Evolutionary conservation across 2,113 vertebrate genomes (phyloP).

Genomic region (Potamarius usumacintae): DNA sequence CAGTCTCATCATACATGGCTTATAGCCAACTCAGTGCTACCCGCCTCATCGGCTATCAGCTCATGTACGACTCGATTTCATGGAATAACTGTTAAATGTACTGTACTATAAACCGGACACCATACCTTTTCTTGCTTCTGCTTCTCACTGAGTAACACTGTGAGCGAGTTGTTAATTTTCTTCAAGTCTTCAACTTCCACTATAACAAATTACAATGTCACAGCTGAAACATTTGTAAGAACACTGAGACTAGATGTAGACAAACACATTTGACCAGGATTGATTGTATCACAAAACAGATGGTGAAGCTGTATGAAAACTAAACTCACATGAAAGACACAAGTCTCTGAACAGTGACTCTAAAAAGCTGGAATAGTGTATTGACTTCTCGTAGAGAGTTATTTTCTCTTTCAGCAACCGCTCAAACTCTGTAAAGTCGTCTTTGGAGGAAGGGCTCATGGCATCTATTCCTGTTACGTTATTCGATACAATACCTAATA

Average conservation of each 20-base stretch:
- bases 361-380: constrained; percentile 91
- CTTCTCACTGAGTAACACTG: constrained; percentile 96
- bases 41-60: too few relatives aligned
- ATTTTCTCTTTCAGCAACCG: constrained; percentile 95
- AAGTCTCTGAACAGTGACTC: constrained; percentile 92
- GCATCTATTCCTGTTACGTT: constrained; percentile 87
- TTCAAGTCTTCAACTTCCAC: constrained; percentile 98
- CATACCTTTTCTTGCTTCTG: constrained; percentile 98
- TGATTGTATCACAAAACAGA: not conserved
- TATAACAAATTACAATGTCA: constrained; percentile 54
- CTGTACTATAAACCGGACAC: not conserved
- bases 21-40: too few relatives aligned
- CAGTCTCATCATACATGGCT: too few relatives aligned
- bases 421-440: constrained; percentile 96
- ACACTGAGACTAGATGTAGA: not conserved
- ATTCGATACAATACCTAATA: constrained; percentile 78
- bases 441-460: constrained; percentile 94
- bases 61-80: too few relatives aligned
- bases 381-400: constrained; percentile 88
- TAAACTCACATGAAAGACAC: constrained; percentile 90
- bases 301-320: not conserved
- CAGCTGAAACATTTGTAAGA: not conserved
- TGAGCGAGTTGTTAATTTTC: constrained; percentile 92
- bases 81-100: not conserved
- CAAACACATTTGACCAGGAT: not conserved